These are phyloP conservation scores for Anoura caudifer DNA, from an alignment of 2,113 vertebrate genomes.

Conservation along the genomic window DNA sequence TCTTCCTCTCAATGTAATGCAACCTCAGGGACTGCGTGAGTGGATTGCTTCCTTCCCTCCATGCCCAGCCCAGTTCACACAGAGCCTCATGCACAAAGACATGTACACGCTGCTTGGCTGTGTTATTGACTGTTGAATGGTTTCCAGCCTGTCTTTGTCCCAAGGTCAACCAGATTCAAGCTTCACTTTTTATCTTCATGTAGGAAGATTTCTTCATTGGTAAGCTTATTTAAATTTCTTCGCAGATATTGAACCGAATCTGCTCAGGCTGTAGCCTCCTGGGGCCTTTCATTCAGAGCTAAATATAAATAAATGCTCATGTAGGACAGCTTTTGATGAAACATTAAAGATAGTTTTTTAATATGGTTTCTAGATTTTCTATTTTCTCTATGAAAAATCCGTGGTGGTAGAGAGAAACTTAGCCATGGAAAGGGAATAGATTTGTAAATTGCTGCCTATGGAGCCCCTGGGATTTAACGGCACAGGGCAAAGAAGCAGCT, in stretches of 20 bases:
- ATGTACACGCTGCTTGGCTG: neutral
- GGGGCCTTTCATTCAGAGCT: conserved; percentile 30
- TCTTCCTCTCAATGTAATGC: neutral
- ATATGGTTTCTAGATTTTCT: conserved; percentile 25
- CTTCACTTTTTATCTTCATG: conserved; percentile 12
- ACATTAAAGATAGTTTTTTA: conserved; percentile 57
- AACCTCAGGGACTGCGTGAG: neutral
- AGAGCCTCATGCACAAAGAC: neutral
- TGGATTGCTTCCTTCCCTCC: neutral
- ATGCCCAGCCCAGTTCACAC: neutral
- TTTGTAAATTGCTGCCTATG: conserved; percentile 45
- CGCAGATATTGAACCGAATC: conserved; percentile 60
- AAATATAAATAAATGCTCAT: conserved; percentile 66
- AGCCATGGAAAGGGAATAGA: conserved; percentile 15
- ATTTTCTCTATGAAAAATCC: conserved; percentile 37
- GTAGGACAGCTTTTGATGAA: conserved; percentile 44
- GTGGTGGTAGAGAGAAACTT: neutral
- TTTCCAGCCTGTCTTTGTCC: conserved; percentile 61
- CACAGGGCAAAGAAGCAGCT: conserved; percentile 8
- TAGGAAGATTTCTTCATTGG: conserved; percentile 33
- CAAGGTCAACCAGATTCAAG: conserved; percentile 68
- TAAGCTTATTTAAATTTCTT: conserved; percentile 62
- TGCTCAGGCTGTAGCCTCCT: conserved; percentile 10
- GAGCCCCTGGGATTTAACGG: conserved; percentile 43
- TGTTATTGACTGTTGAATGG: conserved; percentile 1